These are phyloP conservation scores for Sussaba pulchella DNA, from an alignment of 2,888 invertebrate genomes.

Conservation along the genomic window DNA sequence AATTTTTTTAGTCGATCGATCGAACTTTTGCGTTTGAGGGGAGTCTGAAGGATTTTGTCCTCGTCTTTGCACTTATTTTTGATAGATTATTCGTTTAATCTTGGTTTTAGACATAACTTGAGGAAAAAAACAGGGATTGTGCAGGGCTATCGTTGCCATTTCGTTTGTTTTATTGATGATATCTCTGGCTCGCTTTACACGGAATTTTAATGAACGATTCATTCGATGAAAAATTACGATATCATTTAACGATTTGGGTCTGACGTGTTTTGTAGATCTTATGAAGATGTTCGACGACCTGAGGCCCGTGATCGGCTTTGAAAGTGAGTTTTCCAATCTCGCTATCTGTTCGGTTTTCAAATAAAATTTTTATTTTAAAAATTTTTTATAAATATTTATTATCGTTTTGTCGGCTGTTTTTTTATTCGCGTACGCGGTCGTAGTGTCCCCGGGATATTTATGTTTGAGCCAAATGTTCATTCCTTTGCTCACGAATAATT, in stretches of 20 bases:
- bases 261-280: constrained; percentile 75
- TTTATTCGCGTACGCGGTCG: constrained; percentile 2
- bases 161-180: constrained; percentile 24
- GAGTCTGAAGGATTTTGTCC: no score
- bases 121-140: background rate
- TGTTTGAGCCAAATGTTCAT: constrained; percentile 29
- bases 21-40: background rate
- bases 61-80: no score
- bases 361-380: background rate
- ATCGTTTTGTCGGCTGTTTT: constrained; percentile 28
- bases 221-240: constrained; percentile 36
- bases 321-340: constrained; percentile 74
- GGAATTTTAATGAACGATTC: no score
- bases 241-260: constrained; percentile 56
- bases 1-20: background rate
- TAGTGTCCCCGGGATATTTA: background rate
- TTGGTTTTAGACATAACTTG: no score
- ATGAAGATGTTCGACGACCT: constrained; percentile 78
- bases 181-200: constrained; percentile 30
- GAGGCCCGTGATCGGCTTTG: constrained; percentile 72
- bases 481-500: constrained; percentile 7
- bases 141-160: background rate
- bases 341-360: no score
- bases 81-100: no score
- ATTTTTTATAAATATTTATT: constrained; percentile 44